Percentiles rank a stretch among this genome's conserved stretches.
Conservation (phyloP, 2,888 invertebrate species). For the Parascotia fuliginaria region DNA sequence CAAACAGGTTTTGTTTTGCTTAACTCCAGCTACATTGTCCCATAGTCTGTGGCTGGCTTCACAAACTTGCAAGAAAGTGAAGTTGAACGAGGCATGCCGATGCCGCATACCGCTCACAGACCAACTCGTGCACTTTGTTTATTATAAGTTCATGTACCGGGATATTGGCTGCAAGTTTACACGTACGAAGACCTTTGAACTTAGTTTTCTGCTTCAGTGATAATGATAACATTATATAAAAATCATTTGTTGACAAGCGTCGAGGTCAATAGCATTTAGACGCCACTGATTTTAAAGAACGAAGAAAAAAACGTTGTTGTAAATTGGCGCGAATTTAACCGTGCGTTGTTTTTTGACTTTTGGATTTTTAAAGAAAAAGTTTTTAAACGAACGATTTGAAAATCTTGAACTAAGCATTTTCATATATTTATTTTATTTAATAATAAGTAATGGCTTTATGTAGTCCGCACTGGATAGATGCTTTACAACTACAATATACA, state of each 20-base stretch:
- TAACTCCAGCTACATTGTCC: conserved; percentile 22
- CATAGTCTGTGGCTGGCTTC: conserved; percentile 7
- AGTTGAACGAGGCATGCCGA: conserved; percentile 27
- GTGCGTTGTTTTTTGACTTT: neutral
- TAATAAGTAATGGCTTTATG: no score
- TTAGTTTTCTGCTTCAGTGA: conserved; percentile 43
- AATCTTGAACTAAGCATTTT: no score
- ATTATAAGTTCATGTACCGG: conserved; percentile 34
- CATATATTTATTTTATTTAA: no score
- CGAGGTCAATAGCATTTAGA: conserved; percentile 28
- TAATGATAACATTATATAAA: conserved; percentile 50
- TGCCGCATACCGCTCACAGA: conserved; percentile 19
- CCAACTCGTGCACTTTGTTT: conserved; percentile 37
- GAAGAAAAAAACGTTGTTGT: neutral
- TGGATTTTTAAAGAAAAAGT: no score
- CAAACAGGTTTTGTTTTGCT: conserved; percentile 9
- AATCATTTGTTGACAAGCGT: conserved; percentile 37
- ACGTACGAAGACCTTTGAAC: conserved; percentile 53
- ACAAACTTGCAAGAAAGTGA: conserved; percentile 40
- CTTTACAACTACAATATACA: no score
- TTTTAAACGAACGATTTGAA: no score
- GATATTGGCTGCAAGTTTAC: conserved; percentile 37
- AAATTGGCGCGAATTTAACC: neutral
- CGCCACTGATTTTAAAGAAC: conserved; percentile 5
- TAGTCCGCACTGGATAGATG: no score